phyloP scores from a whole-genome alignment of 1,140 invertebrate genomes.

The Drosophila santomea region DNA sequence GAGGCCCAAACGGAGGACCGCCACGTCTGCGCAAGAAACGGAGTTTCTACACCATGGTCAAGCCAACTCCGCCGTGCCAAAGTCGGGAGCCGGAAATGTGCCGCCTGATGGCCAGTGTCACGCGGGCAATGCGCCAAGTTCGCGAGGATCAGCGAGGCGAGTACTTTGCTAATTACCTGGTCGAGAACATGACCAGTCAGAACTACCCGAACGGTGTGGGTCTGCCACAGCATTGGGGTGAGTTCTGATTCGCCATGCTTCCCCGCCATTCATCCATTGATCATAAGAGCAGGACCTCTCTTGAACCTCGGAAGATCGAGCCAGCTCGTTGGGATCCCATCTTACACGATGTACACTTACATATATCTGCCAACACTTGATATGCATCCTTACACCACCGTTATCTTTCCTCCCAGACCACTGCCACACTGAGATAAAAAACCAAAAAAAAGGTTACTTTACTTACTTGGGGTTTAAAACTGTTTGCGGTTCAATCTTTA shows the following conservation, averaged over 20 bases:
- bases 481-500: background rate
- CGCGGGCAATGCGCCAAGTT: constrained; percentile 31
- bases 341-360: background rate
- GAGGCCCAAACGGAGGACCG: constrained; percentile 7
- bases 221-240: constrained; percentile 62
- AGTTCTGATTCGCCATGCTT: constrained; percentile 39
- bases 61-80: constrained; percentile 9
- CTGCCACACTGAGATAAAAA: no score
- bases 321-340: background rate
- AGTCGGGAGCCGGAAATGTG: constrained; percentile 41
- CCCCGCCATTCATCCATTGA: no score
- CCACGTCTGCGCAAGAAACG: constrained; percentile 53
- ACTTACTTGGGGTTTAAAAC: background rate
- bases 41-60: constrained; percentile 53
- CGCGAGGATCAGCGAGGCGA: constrained; percentile 46
- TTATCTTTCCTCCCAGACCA: no score
- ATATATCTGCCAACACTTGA: background rate
- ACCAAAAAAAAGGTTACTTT: no score
- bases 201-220: constrained; percentile 68
- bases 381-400: no score
- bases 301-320: background rate
- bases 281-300: background rate
- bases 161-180: constrained; percentile 60
- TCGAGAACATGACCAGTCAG: constrained; percentile 59
- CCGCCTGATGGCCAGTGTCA: constrained; percentile 44